Evolutionary conservation across 2,113 vertebrate genomes (phyloP).

Genomic region (Nothocercus julius): DNA sequence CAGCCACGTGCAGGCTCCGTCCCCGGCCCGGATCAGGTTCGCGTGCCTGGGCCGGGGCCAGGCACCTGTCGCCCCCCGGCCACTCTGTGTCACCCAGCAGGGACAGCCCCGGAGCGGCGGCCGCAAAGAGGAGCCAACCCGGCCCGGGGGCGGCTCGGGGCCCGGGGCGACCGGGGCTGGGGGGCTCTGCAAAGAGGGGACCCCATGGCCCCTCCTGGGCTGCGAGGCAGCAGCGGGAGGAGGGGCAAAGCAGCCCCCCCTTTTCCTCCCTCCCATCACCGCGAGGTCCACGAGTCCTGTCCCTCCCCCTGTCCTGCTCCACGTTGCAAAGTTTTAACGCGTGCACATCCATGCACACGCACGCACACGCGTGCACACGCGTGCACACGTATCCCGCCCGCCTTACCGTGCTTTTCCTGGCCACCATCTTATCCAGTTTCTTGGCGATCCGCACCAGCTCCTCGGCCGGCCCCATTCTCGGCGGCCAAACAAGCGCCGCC

Average conservation of each 20-base stretch:
- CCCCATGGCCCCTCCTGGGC: neutral
- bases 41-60: neutral
- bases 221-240: accelerated
- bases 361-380: accelerated
- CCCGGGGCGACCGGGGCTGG: neutral
- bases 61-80: slow-evolving; percentile 37
- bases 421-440: slow-evolving; percentile 96
- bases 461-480: slow-evolving; percentile 87
- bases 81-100: too few species aligned
- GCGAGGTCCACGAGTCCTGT: too few species aligned
- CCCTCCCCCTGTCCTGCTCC: neutral
- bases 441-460: slow-evolving; percentile 90
- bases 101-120: too few species aligned
- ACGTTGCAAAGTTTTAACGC: accelerated
- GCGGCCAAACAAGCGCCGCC: neutral
- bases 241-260: neutral
- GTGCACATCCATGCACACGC: accelerated
- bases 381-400: accelerated
- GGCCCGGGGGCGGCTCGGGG: too few species aligned
- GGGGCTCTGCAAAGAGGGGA: neutral
- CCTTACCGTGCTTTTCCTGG: slow-evolving; percentile 92
- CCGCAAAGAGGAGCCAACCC: too few species aligned
- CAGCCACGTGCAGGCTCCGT: neutral
- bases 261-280: neutral
- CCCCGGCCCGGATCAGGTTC: neutral